phyloP scores from a whole-genome alignment of 2,797 vertebrate genomes.

The Phylloscopus collybita region DNA sequence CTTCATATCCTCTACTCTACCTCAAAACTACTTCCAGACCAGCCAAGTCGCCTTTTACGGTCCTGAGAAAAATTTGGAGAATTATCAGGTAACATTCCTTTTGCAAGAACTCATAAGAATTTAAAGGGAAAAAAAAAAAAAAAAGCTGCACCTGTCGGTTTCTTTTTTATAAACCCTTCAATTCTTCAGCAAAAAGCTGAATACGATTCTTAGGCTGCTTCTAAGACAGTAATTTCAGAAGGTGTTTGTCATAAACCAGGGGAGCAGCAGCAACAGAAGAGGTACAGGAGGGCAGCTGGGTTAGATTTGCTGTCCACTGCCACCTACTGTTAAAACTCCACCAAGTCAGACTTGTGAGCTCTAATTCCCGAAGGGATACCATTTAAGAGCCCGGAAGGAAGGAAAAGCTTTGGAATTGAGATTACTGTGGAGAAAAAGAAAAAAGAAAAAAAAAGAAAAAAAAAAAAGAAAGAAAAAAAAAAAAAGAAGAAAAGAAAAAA shows the following conservation, averaged over 20 bases:
- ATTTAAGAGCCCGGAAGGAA: not conserved
- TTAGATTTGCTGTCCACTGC: slow-evolving; percentile 31
- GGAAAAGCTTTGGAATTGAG: not conserved
- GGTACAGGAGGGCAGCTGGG: not conserved
- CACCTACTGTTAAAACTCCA: slow-evolving; percentile 40
- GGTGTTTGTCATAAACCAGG: not conserved
- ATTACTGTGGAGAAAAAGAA: not conserved
- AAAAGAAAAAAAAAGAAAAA: not conserved
- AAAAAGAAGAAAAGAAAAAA: too few species aligned
- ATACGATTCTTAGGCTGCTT: not conserved
- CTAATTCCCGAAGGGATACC: not conserved
- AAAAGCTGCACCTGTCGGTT: not conserved
- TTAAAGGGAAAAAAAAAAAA: not conserved
- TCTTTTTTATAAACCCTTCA: not conserved
- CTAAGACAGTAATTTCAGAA: not conserved
- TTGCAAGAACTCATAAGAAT: not conserved
- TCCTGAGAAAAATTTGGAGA: not conserved
- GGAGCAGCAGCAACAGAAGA: too few species aligned
- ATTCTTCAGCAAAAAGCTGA: not conserved
- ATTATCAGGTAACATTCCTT: not conserved
- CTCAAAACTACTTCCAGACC: not conserved
- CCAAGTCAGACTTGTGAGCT: not conserved
- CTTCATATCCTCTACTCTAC: not conserved
- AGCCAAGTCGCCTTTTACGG: not conserved
- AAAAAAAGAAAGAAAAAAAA: not conserved